Evolutionary conservation across 2,797 vertebrate species (phyloP).

Genomic region (Lophius americanus): DNA sequence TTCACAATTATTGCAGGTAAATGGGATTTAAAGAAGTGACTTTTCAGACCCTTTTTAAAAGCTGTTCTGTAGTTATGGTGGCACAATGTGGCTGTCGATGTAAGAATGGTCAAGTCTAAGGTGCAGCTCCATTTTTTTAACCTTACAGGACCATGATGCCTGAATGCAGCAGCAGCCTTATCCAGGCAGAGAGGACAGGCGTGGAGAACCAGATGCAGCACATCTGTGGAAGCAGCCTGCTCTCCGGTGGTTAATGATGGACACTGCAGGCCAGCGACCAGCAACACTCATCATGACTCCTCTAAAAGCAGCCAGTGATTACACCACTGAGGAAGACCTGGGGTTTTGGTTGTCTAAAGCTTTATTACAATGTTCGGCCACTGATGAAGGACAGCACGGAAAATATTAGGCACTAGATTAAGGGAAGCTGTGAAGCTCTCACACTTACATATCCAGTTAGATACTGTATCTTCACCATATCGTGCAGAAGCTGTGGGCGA

Average conservation of each 20-base stretch:
- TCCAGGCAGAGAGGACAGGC: not conserved
- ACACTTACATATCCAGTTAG: not conserved
- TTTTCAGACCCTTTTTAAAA: too few species aligned
- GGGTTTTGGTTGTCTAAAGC: not conserved
- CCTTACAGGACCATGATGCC: not conserved
- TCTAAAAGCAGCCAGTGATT: too few species aligned
- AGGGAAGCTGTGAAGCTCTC: too few species aligned
- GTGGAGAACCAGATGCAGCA: not conserved
- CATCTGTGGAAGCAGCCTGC: conserved; percentile 44
- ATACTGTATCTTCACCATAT: not conserved
- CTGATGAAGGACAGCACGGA: too few species aligned
- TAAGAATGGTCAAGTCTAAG: too few species aligned
- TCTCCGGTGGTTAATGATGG: conserved; percentile 58
- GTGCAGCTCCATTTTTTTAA: not conserved
- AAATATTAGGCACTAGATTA: too few species aligned
- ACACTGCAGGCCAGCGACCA: conserved; percentile 37
- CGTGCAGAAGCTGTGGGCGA: not conserved
- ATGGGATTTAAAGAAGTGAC: too few species aligned
- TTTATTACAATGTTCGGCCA: not conserved
- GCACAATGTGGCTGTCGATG: too few species aligned
- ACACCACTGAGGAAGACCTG: not conserved
- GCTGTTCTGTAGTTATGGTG: too few species aligned
- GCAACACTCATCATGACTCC: not conserved
- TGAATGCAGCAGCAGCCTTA: not conserved
- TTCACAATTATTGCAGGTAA: too few species aligned